Base-by-base conservation (phyloP, 2,113 vertebrate species). In the Corythaixoides concolor region DNA sequence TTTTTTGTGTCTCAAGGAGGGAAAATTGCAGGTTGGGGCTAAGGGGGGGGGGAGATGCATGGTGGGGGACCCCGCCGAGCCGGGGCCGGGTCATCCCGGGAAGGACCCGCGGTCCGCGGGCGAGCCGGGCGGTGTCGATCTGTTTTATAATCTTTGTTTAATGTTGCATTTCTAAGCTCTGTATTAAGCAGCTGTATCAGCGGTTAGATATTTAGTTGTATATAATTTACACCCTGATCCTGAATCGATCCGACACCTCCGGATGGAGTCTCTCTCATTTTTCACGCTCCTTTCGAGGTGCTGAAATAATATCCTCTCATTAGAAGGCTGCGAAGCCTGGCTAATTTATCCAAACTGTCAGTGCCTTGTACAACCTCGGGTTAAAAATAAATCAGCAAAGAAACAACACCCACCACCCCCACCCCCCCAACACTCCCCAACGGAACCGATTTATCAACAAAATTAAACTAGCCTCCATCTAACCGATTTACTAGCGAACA, bases 301-400 rank as follows among this genome's bases (percentile, higher is more conserved):
- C 98, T 98, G 98, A 99, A 99, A 99, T 99, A 99, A 99, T 99
- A 99, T 98, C 98, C 98, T 98, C 99, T 99, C 99, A 99, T 99
- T 99, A 99, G 98, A 98, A 98, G 98, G 97, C 98, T 97, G 97
- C 98, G 98, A 98, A 98, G 98, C 98, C 98, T 97, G 99, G 98
- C 99, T 99, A 99, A 99, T 99, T 99, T 99, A 99, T 99, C 98
- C 98, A 98, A 98, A 98, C 98, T 99, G 99, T 99, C 99, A 99
- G 96, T 97, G 98, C 96, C 98, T 98, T 99, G 99, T 99, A 99
- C 99, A 99, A 99, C 99, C 99, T 98, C 99, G 98, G 99, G 99
- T 99, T 99, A 98, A 98, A 98, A 99, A 99, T 99, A 99, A 99
- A 99, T 99, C 99, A 99, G 98, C 95, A 95, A 95, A 98, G 98